Conservation (phyloP, 2,888 invertebrate genomes). For the Galerucella calmariensis region DNA sequence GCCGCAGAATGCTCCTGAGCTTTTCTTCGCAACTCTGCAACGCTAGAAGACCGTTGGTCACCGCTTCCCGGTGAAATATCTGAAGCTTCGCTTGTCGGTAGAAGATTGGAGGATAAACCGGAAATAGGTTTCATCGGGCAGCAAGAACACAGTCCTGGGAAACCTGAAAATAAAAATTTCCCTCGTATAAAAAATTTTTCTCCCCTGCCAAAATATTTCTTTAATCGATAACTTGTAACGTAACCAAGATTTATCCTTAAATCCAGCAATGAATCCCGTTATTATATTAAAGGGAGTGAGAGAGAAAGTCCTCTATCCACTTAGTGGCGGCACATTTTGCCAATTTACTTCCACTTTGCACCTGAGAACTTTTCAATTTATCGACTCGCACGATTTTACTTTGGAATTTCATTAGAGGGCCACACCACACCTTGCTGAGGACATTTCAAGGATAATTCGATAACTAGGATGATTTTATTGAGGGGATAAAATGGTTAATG, state of each 20-base stretch:
- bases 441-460: constrained; percentile 16
- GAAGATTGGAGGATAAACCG: constrained; percentile 56
- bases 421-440: constrained; percentile 17
- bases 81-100: constrained; percentile 61
- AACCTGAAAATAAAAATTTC: constrained; percentile 67
- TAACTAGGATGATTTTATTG: constrained; percentile 18
- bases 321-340: constrained; percentile 54
- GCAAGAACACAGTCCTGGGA: constrained; percentile 83
- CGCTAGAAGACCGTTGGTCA: constrained; percentile 85
- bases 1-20: constrained; percentile 96
- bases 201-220: neutral
- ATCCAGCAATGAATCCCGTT: constrained; percentile 49
- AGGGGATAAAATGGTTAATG: no score
- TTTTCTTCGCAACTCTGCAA: constrained; percentile 90
- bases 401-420: constrained; percentile 53
- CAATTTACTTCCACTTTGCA: constrained; percentile 60
- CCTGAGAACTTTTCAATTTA: constrained; percentile 58
- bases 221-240: constrained; percentile 18
- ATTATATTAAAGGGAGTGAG: constrained; percentile 46
- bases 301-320: constrained; percentile 54
- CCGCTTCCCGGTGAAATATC: constrained; percentile 62
- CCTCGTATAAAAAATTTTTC: neutral
- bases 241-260: constrained; percentile 48
- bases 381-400: constrained; percentile 47
- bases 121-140: constrained; percentile 76